Base-by-base conservation (phyloP, 23 tunicate species). In the Botrylloides violaceus region DNA sequence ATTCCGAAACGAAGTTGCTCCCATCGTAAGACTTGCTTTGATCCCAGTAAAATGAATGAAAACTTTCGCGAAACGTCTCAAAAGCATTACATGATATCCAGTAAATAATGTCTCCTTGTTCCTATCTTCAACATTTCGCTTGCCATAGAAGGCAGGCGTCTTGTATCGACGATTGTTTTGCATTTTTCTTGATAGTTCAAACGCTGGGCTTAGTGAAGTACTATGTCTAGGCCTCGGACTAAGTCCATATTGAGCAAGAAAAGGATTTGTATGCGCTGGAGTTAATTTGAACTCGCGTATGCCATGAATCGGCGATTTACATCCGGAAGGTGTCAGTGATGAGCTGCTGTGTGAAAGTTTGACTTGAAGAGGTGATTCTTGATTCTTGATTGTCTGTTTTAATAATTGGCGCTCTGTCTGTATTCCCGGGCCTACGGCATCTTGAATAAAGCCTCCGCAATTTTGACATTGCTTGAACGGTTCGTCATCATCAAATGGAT, bases 31-130 rank as follows among this genome's bases (percentile, higher is more conserved):
- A 68, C 86, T 83, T 29, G 85, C 59, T 59, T 90, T 90, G 60
- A 79, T 35, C 12, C 97, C 97, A 58, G 78, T 90, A 61, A 90
- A 90, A 66, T 47, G 75, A 24, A 90, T 77, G 53, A 90, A 90
- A 27, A 80, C 70, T 7, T 83, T 80, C 0, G 97, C 97, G 3
- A 68, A 79, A 21, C 97, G 72, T 4, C 65, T 71, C 28, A 82
- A 22, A 7, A 88, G 61, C 75, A 77, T 72, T 20, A 83, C 34
- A 29, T 90, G 84, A 37, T 68, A 68, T 43, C 74, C 74, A 1
- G 74, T 35, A 68, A 68, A 68, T 9, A 43, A 32, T n/a, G 29
- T 20, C 25, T 19, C 27, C 37, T 1, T 38, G 0, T n/a, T 37
- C 3, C 70, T 33, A 28, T 63, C 70, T 19, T 6, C 70, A 29